Base-by-base conservation (phyloP, 2,797 vertebrate species). In the Myotis pilosus region DNA sequence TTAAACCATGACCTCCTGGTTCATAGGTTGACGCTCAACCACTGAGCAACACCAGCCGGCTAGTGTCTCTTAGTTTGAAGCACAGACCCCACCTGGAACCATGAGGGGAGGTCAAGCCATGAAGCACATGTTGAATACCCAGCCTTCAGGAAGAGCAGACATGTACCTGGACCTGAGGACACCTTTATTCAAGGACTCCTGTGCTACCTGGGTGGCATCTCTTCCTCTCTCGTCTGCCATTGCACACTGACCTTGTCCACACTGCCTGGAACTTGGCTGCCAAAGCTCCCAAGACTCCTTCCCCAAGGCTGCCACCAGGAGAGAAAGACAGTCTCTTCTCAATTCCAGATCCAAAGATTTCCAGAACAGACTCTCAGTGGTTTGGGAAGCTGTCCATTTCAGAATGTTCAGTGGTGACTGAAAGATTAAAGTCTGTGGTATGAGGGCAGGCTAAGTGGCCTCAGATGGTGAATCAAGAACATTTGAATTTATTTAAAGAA, bases 21-120 rank as follows among this genome's bases (percentile, higher is more conserved):
- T 53, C 51, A 22, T 53, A 53, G 51, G 51, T 53, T 6, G 51
- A 53, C 20, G 6, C 53, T 55, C 53, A 22, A 55, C 53, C 20
- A 23, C 53, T 23, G 53, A 55, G 20, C 53, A 20, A 55, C 8
- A 55, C 20, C 20, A 1, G 20, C 53, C 8, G 3, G 9, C 57
- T 57, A 33, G 5, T 11, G 11, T 79, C 25, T n/a, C 41, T 62
- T 38, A 25, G 57, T 69, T 84, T 60, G 30, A 91, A 75, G 78
- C 41, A 44, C 17, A 66, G 33, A 38, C 30, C 19, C 11, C 23
- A 38, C 23, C 55, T 72, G 38, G 33, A 68, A 38, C 6, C 3
- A 10, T 12, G 41, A 0, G 5, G 11, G 22, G 19, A 25, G 41
- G 30, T 44, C n/a, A 10, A 4, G 17, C n/a, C 38, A 13, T 0